A percentile compares a stretch with the other conserved stretches of the same genome.
phyloP scores from a whole-genome alignment of 2,113 vertebrate species.

The Nettapus auritus region DNA sequence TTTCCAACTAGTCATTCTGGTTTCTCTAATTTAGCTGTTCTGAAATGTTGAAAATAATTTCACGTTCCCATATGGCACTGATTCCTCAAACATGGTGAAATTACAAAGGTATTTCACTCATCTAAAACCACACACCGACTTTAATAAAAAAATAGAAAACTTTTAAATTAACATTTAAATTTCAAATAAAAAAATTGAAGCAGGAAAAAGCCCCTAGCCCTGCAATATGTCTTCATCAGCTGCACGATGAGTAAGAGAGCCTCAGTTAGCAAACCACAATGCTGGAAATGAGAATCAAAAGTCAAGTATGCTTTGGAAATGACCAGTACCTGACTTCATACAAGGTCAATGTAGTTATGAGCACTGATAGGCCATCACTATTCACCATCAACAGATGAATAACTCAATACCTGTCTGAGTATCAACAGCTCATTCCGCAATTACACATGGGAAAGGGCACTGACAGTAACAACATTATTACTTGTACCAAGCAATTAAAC shows the following conservation, averaged over 20 bases:
- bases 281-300: neutral
- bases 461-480: neutral
- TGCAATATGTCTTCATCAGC: neutral
- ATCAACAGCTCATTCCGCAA: neutral
- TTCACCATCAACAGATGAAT: neutral
- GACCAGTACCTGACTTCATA: neutral
- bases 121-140: neutral
- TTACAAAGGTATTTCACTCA: neutral
- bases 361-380: rapidly evolving
- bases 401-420: neutral
- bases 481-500: neutral
- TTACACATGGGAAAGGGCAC: rapidly evolving
- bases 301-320: neutral
- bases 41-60: neutral
- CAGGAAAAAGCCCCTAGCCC: neutral
- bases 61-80: neutral
- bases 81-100: neutral
- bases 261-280: neutral
- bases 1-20: neutral
- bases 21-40: neutral
- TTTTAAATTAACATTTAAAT: neutral
- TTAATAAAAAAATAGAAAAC: neutral
- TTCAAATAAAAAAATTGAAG: neutral
- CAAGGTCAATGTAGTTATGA: neutral
- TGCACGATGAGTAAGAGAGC: neutral